A percentile compares a stretch with the other conserved stretches of the same genome.
phyloP scores from a whole-genome alignment of 2,113 vertebrate species.

The Montifringilla adamsi region DNA sequence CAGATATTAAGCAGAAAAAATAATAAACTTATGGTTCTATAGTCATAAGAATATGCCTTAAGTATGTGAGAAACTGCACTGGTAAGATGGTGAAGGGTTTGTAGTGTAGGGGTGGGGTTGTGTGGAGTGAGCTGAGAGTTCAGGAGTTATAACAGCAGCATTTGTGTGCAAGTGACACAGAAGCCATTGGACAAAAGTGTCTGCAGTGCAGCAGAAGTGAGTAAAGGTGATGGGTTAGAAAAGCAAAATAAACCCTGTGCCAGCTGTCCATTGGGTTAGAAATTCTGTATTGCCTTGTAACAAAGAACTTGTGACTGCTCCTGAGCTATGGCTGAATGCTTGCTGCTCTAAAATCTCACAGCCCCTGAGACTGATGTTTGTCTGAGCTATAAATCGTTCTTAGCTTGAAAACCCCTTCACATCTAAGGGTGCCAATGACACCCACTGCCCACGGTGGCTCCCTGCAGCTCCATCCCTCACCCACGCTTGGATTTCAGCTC shows the following conservation, averaged over 20 bases:
- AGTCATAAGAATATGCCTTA: not conserved
- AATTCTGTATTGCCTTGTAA: not conserved
- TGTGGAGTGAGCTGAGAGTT: not conserved
- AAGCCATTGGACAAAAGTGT: not conserved
- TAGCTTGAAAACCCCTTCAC: not conserved
- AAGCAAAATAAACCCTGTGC: not conserved
- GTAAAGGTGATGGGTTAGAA: not conserved
- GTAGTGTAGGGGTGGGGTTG: not conserved
- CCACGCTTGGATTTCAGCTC: constrained; percentile 57
- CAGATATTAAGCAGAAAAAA: not conserved
- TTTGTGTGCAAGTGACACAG: not conserved
- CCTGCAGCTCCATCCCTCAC: constrained; percentile 16
- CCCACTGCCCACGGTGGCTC: constrained; percentile 26
- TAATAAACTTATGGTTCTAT: not conserved
- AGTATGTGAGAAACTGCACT: not conserved
- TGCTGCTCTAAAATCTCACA: not conserved
- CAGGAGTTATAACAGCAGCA: not conserved
- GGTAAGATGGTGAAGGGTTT: not conserved
- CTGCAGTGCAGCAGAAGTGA: not conserved
- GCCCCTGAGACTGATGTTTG: not conserved
- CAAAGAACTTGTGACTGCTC: not conserved
- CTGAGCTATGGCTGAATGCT: not conserved
- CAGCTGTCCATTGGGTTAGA: not conserved
- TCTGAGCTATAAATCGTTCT: not conserved
- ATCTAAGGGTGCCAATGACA: not conserved